Evolutionary conservation across 2,797 vertebrate genomes (phyloP).

Genomic region (Lepus townsendii): DNA sequence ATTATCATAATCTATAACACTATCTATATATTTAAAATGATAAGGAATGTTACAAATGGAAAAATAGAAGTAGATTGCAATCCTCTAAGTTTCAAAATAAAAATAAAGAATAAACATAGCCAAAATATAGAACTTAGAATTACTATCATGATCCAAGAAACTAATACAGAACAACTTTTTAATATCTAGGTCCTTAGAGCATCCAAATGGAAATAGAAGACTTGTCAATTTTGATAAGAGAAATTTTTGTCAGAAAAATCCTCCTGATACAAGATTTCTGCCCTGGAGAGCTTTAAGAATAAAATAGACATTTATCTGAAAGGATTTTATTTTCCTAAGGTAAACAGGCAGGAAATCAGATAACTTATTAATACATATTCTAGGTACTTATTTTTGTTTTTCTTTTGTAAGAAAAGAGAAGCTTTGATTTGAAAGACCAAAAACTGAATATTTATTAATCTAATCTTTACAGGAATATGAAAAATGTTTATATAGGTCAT

Average conservation of each 20-base stretch:
- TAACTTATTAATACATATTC: conserved; percentile 11
- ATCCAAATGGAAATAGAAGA: not conserved
- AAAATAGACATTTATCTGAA: conserved; percentile 3
- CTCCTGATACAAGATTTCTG: not conserved
- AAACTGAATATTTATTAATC: not conserved
- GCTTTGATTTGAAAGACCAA: not conserved
- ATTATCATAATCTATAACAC: not conserved
- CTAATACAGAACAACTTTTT: not conserved
- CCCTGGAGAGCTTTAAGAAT: not conserved
- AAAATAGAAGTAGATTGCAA: not conserved
- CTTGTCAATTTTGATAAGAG: not conserved
- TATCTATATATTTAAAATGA: not conserved
- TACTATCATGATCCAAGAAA: not conserved
- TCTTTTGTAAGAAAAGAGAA: conserved; percentile 18
- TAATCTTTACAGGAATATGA: not conserved
- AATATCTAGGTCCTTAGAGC: not conserved
- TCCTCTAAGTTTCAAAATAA: not conserved
- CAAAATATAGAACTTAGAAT: not conserved
- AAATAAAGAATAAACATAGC: not conserved
- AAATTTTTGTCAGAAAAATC: not conserved
- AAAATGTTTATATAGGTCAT: not conserved
- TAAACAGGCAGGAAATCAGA: not conserved
- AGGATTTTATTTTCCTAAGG: conserved; percentile 30
- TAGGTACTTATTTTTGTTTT: conserved; percentile 9
- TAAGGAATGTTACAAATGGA: not conserved